These are phyloP conservation scores for Melanotaenia boesemani DNA, from an alignment of 2,797 vertebrate genomes.

Conservation along the genomic window DNA sequence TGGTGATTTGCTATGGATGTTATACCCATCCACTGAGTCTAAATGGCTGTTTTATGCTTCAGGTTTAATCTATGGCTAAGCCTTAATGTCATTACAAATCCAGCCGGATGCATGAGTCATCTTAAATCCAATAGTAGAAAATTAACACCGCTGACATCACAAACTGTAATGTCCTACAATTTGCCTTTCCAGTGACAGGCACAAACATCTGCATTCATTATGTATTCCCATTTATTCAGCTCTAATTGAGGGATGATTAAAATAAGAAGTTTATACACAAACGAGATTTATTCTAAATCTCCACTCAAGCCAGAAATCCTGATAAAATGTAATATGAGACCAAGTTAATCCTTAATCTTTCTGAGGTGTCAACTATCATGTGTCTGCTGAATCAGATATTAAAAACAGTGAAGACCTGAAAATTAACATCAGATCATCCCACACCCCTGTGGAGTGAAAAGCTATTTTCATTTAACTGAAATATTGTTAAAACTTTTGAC, in stretches of 20 bases:
- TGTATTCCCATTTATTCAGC: slow-evolving; percentile 6
- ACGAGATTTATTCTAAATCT: not conserved
- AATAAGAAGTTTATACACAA: slow-evolving; percentile 6
- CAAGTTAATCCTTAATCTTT: not conserved
- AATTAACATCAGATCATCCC: not conserved
- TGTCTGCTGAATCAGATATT: not conserved
- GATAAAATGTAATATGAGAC: not conserved
- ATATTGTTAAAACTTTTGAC: not conserved
- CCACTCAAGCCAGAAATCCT: not conserved
- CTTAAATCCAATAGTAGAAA: slow-evolving; percentile 45
- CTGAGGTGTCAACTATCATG: not conserved
- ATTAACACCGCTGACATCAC: slow-evolving; percentile 17
- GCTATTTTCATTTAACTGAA: not conserved
- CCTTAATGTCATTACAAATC: slow-evolving; percentile 40
- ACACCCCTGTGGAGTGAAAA: not conserved
- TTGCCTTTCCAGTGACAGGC: not conserved
- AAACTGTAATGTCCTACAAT: slow-evolving; percentile 25
- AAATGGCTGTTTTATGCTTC: slow-evolving; percentile 48
- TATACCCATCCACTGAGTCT: slow-evolving; percentile 34
- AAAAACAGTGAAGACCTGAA: not conserved
- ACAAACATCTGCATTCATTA: slow-evolving; percentile 13
- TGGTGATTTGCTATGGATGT: slow-evolving; percentile 54
- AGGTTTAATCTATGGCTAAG: slow-evolving; percentile 44
- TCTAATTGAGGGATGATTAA: slow-evolving; percentile 20
- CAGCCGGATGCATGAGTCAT: slow-evolving; percentile 19